Base-by-base conservation (phyloP, 2,888 invertebrate genomes). In the Caenorhabditis sulstoni region DNA sequence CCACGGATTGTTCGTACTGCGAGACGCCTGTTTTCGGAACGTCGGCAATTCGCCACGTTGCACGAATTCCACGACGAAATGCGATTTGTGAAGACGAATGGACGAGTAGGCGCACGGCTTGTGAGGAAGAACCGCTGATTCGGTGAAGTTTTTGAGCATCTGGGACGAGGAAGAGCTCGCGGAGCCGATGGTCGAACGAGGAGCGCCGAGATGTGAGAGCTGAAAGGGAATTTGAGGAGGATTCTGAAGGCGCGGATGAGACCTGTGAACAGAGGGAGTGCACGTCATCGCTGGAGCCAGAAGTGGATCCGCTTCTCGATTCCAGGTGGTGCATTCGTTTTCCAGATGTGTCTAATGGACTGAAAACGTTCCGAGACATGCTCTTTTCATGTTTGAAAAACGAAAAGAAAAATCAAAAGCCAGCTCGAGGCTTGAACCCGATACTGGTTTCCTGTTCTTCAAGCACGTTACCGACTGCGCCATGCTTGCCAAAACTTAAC, bases 1-100 rank as follows among this genome's bases (percentile, higher is more conserved):
- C 79, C 79, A 79, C 14, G 79, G 79, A n/a, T 79, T 79, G 37
- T 79, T 79, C 1, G 79, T 79, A 49, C 79, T 70, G 1, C 79
- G 47, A 11, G 45, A 1, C 9, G 62, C 22, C 20, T 78, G 71
- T 35, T 78, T 78, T 23, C 67, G 66, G 39, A 73, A 73, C 12
- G 71, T 66, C n/a, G 62, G 49, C 62, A 73, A 52, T 18, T 78
- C 78, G n/a, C 78, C 71, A 23, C 39, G n/a, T 20, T 73, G 49
- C 14, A 39, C 41, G 29, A 78, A 71, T 29, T 78, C 78, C 3
- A 67, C 67, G 20, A 78, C 62, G 12, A 12, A 12, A 23, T 67
- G 66, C n/a, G 49, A 57, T 12, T 49, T 52, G 5, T 61, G 71
- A 14, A 78, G 49, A 5, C 58, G 62, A 53, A 76, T 58, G 0